phyloP scores from a whole-genome alignment of 2,888 invertebrate species.

The Zaprionus obscuricornis region DNA sequence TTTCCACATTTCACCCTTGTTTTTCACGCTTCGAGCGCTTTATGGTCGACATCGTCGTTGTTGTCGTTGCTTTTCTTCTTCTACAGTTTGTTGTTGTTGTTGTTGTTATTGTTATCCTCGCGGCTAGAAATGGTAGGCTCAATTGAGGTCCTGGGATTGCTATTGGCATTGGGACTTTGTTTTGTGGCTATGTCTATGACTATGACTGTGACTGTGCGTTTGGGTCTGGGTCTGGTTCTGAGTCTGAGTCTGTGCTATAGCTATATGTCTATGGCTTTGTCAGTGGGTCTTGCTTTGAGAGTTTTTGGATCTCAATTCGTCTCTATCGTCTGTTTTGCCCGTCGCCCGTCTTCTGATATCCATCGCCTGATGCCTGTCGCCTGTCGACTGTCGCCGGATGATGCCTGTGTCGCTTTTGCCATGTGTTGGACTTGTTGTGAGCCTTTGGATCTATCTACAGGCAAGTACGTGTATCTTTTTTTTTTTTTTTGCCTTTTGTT shows the following conservation, averaged over 20 bases:
- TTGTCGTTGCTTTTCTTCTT: no score
- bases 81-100: no score
- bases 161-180: constrained; percentile 59
- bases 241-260: not conserved
- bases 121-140: constrained; percentile 61
- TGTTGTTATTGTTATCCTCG: constrained; percentile 41
- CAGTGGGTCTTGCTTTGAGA: not conserved
- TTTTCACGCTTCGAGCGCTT: constrained; percentile 78
- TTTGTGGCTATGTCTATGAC: constrained; percentile 48
- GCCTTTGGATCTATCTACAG: constrained; percentile 47
- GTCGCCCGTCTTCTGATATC: not conserved
- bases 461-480: constrained; percentile 39
- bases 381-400: no score
- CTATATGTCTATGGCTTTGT: not conserved
- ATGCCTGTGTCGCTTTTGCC: constrained; percentile 48
- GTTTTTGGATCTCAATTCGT: not conserved
- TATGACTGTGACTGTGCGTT: constrained; percentile 52
- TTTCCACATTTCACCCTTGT: constrained; percentile 78
- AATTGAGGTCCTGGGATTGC: constrained; percentile 66
- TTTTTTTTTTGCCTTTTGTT: constrained; percentile 55
- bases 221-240: constrained; percentile 16
- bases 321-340: constrained; percentile 22
- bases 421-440: constrained; percentile 57
- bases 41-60: constrained; percentile 54
- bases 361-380: no score